Conservation (phyloP, 2,113 vertebrate species). For the Corvus cornix region DNA sequence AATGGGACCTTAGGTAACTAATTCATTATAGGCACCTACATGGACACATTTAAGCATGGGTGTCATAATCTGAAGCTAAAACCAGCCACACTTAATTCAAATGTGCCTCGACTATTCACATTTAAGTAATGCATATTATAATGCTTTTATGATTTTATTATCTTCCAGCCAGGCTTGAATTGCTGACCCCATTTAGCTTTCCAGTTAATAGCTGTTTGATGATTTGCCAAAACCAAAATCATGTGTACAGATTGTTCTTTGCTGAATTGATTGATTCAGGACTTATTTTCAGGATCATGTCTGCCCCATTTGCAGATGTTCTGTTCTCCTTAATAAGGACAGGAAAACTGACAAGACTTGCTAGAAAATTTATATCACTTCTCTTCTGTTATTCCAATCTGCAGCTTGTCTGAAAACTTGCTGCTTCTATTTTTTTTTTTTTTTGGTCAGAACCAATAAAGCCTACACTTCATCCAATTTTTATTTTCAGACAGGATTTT, state of each 20-base stretch:
- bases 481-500: conserved; percentile 37
- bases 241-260: not conserved
- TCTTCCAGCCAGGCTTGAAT: not conserved
- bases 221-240: conserved; percentile 30
- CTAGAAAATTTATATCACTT: conserved; percentile 8
- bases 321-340: conserved; percentile 9
- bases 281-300: conserved; percentile 39
- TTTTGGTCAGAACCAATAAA: not conserved
- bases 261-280: not conserved
- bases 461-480: conserved; percentile 29
- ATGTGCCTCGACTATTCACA: not conserved
- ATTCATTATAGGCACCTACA: not conserved
- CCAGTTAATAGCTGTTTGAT: conserved; percentile 6
- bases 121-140: conserved; percentile 30
- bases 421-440: not conserved
- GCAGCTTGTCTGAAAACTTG: conserved; percentile 14
- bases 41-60: not conserved
- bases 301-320: conserved; percentile 27
- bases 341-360: not conserved
- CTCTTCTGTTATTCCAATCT: conserved; percentile 6
- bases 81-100: not conserved
- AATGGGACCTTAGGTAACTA: not conserved
- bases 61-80: not conserved
- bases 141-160: conserved; percentile 15
- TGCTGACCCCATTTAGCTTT: conserved; percentile 17